Percentiles rank a stretch among this genome's conserved stretches.
phyloP scores from a whole-genome alignment of 2,113 vertebrate genomes.

The Acrocephalus kingi region DNA sequence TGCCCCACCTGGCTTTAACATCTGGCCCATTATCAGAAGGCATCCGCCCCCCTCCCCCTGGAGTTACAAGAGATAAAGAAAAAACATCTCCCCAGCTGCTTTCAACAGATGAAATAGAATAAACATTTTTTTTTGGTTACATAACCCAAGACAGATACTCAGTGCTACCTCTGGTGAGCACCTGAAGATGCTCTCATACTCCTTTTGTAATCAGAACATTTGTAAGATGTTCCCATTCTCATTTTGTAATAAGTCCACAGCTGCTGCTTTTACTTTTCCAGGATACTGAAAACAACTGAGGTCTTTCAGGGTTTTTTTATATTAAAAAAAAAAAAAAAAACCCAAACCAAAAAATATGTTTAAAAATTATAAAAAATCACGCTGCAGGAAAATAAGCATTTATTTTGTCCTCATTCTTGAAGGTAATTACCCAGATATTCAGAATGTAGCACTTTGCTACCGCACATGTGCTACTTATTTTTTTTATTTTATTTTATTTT shows the following conservation, averaged over 20 bases:
- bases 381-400: neutral
- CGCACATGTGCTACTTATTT: neutral
- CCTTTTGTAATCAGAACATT: neutral
- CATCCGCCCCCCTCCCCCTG: too few species aligned
- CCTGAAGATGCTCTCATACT: fast-evolving
- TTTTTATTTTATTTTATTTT: neutral
- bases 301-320: fast-evolving
- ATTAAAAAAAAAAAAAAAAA: too few species aligned
- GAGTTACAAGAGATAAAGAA: too few species aligned
- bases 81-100: too few species aligned
- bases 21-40: too few species aligned
- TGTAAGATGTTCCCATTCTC: fast-evolving
- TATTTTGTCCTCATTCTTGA: neutral
- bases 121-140: too few species aligned
- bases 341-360: neutral
- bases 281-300: neutral
- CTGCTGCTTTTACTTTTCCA: neutral
- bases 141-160: too few species aligned
- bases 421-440: neutral
- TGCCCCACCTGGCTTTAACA: too few species aligned
- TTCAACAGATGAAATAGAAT: too few species aligned
- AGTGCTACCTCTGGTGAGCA: neutral
- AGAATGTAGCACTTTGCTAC: neutral
- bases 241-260: too few species aligned
- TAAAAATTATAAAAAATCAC: neutral